A percentile compares a stretch with the other conserved stretches of the same genome.
phyloP scores from a whole-genome alignment of 2,113 vertebrate species.

The Microtus oregoni region DNA sequence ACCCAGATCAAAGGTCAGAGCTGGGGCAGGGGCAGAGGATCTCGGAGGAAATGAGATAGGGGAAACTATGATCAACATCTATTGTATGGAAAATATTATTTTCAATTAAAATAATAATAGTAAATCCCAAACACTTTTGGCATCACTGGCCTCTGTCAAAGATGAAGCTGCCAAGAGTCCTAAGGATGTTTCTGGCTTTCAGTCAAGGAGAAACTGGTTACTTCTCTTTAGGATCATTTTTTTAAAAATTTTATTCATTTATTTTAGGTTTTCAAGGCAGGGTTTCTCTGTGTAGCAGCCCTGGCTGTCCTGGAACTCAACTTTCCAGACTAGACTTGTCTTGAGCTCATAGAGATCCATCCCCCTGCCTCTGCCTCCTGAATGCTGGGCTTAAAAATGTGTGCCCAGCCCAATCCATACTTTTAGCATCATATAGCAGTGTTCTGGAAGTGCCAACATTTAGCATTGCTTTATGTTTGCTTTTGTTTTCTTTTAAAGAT shows the following conservation, averaged over 20 bases:
- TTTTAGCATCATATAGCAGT: background rate
- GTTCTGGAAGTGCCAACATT: background rate
- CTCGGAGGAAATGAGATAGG: background rate
- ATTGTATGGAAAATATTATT: background rate
- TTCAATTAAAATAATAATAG: background rate
- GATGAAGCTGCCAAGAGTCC: background rate
- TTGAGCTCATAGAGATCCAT: background rate
- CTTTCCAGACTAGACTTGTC: background rate
- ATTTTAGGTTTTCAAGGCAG: background rate
- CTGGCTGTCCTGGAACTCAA: background rate
- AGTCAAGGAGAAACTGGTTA: background rate
- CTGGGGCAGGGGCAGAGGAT: background rate
- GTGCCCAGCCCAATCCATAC: background rate
- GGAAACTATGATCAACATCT: background rate
- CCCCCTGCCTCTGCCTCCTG: background rate
- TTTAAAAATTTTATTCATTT: no score
- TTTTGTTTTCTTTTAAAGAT: background rate
- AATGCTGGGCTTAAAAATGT: background rate
- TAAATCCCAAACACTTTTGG: background rate
- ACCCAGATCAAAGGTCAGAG: background rate
- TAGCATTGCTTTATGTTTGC: background rate
- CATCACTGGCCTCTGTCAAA: background rate
- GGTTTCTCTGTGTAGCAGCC: background rate
- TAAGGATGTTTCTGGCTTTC: background rate
- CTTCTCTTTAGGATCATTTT: background rate